Evolutionary conservation across 2,113 vertebrate genomes (phyloP), one percentile per base, ranked within the genome.

Genomic region (Tupaia tana): DNA sequence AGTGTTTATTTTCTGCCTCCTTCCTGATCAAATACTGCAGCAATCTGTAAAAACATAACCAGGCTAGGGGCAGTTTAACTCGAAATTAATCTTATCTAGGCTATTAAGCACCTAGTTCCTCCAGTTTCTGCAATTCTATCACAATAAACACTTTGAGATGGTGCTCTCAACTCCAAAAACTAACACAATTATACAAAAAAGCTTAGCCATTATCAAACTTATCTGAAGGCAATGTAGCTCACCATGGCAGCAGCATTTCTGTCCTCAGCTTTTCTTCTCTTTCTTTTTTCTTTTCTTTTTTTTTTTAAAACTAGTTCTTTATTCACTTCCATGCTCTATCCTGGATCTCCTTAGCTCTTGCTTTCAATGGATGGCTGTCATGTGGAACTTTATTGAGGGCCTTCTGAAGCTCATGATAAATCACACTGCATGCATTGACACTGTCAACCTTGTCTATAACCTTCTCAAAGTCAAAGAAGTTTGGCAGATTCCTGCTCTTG

Each of bases 371-470:
- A 97, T 15, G 84, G 95, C 98, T 98, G 98, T 98, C 98, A 98
- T 98, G 98, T 98, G 98, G 97, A 98, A 98, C 98, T 98, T 98
- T 98, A 98, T 97, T 98, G 98, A 98, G 97, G 98, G 91, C 81
- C 98, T 98, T 98, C 98, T 97, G 96, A 98, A 98, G 98, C 97
- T 98, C 96, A 92, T 98, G 98, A 99, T 98, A 98, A 98, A 98
- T 99, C 98, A 98, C 89, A 43, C 88, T 93, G 94, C 61, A 98
- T 97, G 95, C 83, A 29, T 95, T 98, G 98, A 98, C 98, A 98
- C 95, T 93, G 89, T 96, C 98, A 98, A 98, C 98, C 97, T 98
- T 98, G 95, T 95, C 97, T 98, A 73, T 96, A 98, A 98, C 98
- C 98, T 98, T 98, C 97, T 97, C 97, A 98, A 98, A 98, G 98